These are phyloP conservation scores for Bettongia penicillata DNA, from an alignment of 2,113 vertebrate genomes.

Conservation along the genomic window DNA sequence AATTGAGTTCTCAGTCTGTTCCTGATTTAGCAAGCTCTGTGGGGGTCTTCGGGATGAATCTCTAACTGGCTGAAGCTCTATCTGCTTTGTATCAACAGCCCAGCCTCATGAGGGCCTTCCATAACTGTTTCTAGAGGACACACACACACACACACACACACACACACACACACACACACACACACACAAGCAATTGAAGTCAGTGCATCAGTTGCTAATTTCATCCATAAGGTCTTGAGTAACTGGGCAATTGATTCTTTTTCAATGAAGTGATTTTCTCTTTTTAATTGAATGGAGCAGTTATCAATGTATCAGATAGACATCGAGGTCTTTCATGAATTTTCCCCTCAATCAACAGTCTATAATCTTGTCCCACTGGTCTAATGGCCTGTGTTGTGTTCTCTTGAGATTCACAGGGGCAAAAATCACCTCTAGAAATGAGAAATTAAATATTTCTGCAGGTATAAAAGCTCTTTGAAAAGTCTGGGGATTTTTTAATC, in stretches of 20 bases:
- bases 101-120: constrained; percentile 52
- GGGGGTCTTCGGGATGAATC: constrained; percentile 55
- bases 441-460: background rate
- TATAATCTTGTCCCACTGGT: background rate
- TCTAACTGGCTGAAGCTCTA: constrained; percentile 54
- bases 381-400: background rate
- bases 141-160: constrained; percentile 10
- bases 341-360: background rate
- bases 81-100: constrained; percentile 74
- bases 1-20: constrained; percentile 69
- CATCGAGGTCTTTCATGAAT: background rate
- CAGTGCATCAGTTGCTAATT: constrained; percentile 55
- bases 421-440: background rate
- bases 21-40: constrained; percentile 38
- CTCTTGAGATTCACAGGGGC: background rate
- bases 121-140: constrained; percentile 39
- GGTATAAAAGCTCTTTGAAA: background rate
- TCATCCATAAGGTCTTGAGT: background rate
- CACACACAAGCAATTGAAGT: constrained; percentile 45
- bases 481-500: background rate
- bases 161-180: background rate
- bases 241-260: background rate
- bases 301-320: background rate
- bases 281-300: background rate
- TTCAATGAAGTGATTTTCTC: background rate